Conservation (phyloP, 2,888 invertebrate genomes). For the Acanthacorydalis orientalis region DNA sequence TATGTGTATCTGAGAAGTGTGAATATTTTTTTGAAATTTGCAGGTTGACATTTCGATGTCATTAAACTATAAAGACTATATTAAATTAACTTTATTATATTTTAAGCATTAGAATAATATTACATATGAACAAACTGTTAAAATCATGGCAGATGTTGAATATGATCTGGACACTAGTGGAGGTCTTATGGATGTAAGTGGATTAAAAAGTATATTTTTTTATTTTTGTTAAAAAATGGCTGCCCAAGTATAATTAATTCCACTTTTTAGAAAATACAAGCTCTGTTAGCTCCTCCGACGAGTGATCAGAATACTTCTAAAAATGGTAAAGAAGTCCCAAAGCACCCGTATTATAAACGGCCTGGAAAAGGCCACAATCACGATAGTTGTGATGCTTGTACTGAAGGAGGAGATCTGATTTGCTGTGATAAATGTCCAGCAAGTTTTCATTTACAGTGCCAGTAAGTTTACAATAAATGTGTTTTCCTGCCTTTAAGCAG, state of each 20-base stretch:
- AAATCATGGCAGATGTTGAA: constrained; percentile 41
- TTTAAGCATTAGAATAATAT: neutral
- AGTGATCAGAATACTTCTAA: constrained; percentile 44
- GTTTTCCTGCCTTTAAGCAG: neutral
- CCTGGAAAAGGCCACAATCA: constrained; percentile 83
- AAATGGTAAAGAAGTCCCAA: constrained; percentile 38
- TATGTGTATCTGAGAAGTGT: neutral
- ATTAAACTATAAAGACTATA: constrained; percentile 4
- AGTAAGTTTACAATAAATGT: constrained; percentile 41
- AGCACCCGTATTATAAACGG: constrained; percentile 69
- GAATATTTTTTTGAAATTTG: constrained; percentile 1
- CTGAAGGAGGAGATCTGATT: constrained; percentile 85
- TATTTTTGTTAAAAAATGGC: constrained; percentile 13
- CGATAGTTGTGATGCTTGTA: constrained; percentile 86
- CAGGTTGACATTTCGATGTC: constrained; percentile 7
- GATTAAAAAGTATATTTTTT: constrained; percentile 5
- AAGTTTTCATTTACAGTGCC: constrained; percentile 90
- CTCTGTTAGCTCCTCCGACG: constrained; percentile 72
- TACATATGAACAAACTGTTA: constrained; percentile 2
- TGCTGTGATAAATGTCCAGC: constrained; percentile 94
- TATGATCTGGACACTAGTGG: constrained; percentile 66
- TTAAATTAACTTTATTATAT: neutral
- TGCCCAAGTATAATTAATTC: constrained; percentile 10
- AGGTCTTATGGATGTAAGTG: constrained; percentile 73
- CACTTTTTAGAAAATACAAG: constrained; percentile 63